These are phyloP conservation scores for Myotis brandtii DNA, from an alignment of 2,113 vertebrate species.

Conservation along the genomic window DNA sequence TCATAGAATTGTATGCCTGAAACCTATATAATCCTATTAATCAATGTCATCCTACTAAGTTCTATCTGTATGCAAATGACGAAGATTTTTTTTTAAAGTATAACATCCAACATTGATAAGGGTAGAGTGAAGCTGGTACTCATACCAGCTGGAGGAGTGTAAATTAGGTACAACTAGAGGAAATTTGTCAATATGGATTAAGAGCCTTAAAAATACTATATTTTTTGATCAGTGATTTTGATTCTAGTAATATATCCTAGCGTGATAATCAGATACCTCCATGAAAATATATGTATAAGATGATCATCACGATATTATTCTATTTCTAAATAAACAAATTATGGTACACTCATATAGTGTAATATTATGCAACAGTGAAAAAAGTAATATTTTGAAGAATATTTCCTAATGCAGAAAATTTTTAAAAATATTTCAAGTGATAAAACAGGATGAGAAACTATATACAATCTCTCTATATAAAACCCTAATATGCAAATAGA, in stretches of 20 bases:
- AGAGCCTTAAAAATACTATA: background rate
- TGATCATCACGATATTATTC: background rate
- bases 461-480: background rate
- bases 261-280: background rate
- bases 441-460: background rate
- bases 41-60: background rate
- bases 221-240: conserved; percentile 13
- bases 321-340: background rate
- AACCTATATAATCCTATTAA: background rate
- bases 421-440: background rate
- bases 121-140: background rate
- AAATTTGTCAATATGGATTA: conserved; percentile 4
- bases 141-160: background rate
- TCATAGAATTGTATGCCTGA: background rate
- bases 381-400: background rate
- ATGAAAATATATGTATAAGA: background rate
- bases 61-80: background rate
- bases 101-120: background rate
- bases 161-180: background rate
- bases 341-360: background rate
- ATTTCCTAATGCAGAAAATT: background rate
- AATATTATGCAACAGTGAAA: background rate
- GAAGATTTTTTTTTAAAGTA: background rate
- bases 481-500: too few species aligned
- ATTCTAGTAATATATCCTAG: background rate